Evolutionary conservation across 2,888 invertebrate species (phyloP).

Genomic region (Cataglyphis albicans): DNA sequence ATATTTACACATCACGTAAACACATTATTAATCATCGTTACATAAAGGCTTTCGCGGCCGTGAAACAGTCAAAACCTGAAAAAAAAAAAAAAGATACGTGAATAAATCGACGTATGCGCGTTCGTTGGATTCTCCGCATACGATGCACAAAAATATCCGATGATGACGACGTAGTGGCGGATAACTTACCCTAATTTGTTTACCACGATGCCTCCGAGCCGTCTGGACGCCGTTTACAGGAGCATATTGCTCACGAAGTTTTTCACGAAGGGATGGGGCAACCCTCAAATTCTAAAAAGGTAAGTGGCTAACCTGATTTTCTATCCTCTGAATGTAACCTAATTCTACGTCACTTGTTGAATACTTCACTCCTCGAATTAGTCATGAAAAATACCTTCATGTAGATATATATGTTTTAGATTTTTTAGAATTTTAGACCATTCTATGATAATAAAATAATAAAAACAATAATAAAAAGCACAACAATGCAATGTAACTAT

Average conservation of each 20-base stretch:
- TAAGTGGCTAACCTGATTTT: constrained; percentile 81
- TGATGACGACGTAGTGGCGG: not conserved
- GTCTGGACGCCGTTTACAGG: constrained; percentile 93
- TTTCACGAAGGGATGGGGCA: constrained; percentile 98
- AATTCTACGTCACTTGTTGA: not conserved
- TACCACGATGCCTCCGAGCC: constrained; percentile 82
- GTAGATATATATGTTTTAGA: not conserved
- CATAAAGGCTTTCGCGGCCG: not conserved
- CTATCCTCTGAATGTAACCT: constrained; percentile 17
- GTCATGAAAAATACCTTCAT: too few relatives aligned
- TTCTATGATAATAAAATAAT: not conserved
- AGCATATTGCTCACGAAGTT: constrained; percentile 95
- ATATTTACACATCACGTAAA: not conserved
- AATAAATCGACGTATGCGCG: not conserved
- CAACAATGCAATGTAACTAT: not conserved
- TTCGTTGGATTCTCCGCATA: too few relatives aligned
- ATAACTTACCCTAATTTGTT: not conserved
- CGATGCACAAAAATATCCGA: not conserved
- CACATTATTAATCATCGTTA: not conserved
- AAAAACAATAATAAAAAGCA: not conserved
- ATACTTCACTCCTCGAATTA: not conserved
- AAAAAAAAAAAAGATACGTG: not conserved
- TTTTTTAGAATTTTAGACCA: not conserved
- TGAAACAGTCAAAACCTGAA: not conserved
- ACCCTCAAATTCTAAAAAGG: constrained; percentile 96